Evolutionary conservation across 1,140 invertebrate species (phyloP), one percentile per base, ranked within the genome.

Genomic region (Acromyrmex heyeri): DNA sequence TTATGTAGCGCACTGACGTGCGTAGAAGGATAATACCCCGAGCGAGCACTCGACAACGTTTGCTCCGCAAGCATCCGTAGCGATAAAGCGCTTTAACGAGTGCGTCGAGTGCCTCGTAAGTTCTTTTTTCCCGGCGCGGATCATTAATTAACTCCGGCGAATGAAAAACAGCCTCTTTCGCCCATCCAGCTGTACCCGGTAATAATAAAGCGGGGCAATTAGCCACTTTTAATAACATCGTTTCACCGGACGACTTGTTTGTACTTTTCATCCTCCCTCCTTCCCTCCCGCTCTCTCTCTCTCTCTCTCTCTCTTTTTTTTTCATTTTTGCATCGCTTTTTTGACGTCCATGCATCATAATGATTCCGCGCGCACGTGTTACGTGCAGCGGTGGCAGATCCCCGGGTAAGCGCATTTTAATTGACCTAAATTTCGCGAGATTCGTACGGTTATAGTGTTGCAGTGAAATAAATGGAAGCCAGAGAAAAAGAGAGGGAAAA

Each of bases 171-270:
- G 89, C 64, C 82, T 88, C 86, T 88, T 77, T 88, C 77, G 81
- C 77, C 82, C 83, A 86, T 91, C 79, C 88, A 79, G 61, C 86
- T 64, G 86, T 57, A 86, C 38, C 72, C 59, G 72, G 75, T 82
- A 77, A 88, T 90, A 91, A 91, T 91, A 91, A 91, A 91, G 55
- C 86, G 76, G 64, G 86, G 75, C 86, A 91, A 91, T 91, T 91
- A 91, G 89, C 89, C 89, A 90, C 89, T 91, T 91, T 91, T 91
- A 91, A 90, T 87, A 91, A 91, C 89, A 88, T 87, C 88, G 88
- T 87, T 90, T 81, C 86, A 76, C 64, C 76, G 70, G 67, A 86
- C 81, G 72, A 90, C 86, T 86, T 88, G 89, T 91, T 88, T 86
- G 70, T 72, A 73, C 67, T 77, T 90, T 86, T 78, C 69, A 78